phyloP scores from a whole-genome alignment of 2,888 invertebrate genomes.

The Trichopoda pennipes region DNA sequence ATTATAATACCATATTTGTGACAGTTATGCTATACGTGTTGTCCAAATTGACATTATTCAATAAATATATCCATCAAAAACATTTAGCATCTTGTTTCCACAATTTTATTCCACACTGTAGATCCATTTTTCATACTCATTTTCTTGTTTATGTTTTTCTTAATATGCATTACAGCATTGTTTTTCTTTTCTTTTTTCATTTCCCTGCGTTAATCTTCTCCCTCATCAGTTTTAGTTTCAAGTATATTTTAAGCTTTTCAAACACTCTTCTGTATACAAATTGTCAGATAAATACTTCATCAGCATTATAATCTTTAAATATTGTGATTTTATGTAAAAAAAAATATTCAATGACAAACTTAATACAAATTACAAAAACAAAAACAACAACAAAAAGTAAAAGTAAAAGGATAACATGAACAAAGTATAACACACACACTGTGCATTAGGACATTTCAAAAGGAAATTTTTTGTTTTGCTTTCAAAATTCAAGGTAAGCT shows the following conservation, averaged over 20 bases:
- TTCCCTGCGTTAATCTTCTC: conserved; percentile 35
- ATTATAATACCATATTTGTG: too few species aligned
- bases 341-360: conserved; percentile 20
- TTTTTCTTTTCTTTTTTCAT: conserved; percentile 8
- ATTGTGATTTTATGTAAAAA: conserved; percentile 13
- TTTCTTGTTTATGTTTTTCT: neutral
- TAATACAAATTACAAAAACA: conserved; percentile 12
- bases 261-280: conserved; percentile 50
- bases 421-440: conserved; percentile 43
- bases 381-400: neutral
- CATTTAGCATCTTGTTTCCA: neutral
- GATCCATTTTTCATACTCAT: neutral
- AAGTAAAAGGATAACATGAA: conserved; percentile 9
- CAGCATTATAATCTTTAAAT: conserved; percentile 57
- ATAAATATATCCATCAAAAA: too few species aligned
- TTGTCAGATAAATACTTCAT: conserved; percentile 55
- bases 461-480: conserved; percentile 56
- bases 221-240: conserved; percentile 39
- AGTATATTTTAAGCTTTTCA: conserved; percentile 50
- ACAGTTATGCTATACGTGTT: too few species aligned
- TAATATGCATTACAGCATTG: too few species aligned
- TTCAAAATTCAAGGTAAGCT: conserved; percentile 62
- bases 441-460: conserved; percentile 60
- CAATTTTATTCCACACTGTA: neutral
- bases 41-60: too few species aligned